Conservation (phyloP, 2,888 invertebrate species). For the Lysandra bellargus region DNA sequence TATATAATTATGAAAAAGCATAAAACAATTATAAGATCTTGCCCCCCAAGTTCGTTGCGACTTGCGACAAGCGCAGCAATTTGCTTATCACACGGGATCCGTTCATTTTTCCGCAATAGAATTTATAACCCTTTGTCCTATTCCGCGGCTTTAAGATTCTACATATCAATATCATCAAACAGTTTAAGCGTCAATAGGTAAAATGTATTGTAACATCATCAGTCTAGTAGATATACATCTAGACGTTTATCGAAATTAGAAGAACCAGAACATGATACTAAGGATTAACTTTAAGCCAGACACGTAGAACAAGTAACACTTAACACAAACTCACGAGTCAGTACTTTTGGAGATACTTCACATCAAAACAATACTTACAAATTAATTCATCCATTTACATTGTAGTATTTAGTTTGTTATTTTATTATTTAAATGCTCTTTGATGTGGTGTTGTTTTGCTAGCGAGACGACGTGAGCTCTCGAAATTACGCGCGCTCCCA, state of each 20-base stretch:
- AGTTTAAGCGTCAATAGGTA: too few species aligned
- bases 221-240: background rate
- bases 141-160: background rate
- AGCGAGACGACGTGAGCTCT: slow-evolving; percentile 42
- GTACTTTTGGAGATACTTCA: background rate
- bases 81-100: background rate
- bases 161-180: too few species aligned
- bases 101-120: background rate
- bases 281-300: background rate
- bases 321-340: background rate
- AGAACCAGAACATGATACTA: background rate
- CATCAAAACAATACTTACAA: slow-evolving; percentile 33
- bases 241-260: background rate
- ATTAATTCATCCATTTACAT: slow-evolving; percentile 51
- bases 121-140: background rate
- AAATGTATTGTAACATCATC: background rate
- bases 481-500: slow-evolving; percentile 40
- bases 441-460: slow-evolving; percentile 55
- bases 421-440: slow-evolving; percentile 64
- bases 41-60: too few species aligned
- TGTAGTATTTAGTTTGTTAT: slow-evolving; percentile 54
- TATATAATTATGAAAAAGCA: background rate
- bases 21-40: too few species aligned
- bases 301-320: background rate
- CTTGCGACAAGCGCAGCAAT: background rate